A percentile compares a stretch with the other conserved stretches of the same genome.
phyloP scores from a whole-genome alignment of 2,113 vertebrate genomes.

The Podiceps cristatus region DNA sequence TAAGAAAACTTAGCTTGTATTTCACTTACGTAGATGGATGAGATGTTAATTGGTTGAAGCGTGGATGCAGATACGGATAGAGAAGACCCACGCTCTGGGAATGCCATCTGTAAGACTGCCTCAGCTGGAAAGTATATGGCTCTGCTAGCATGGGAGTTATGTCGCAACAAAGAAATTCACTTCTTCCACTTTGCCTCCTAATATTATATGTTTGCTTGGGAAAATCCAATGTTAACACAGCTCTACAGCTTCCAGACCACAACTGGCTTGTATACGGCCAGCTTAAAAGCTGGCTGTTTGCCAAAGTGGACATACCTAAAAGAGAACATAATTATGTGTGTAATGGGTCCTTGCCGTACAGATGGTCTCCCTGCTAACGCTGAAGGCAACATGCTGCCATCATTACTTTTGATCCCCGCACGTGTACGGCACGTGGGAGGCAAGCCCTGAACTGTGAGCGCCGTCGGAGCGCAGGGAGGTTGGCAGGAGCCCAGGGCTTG shows the following conservation, averaged over 20 bases:
- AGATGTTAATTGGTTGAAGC: background rate
- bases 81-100: background rate
- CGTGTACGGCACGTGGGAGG: rapidly evolving
- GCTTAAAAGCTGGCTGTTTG: background rate
- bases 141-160: background rate
- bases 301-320: background rate
- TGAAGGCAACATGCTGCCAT: background rate
- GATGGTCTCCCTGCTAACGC: background rate
- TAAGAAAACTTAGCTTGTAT: background rate
- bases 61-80: background rate
- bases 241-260: background rate
- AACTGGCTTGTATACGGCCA: background rate
- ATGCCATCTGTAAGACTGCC: background rate
- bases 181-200: background rate
- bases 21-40: background rate
- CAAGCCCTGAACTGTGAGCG: rapidly evolving
- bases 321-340: background rate
- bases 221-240: background rate
- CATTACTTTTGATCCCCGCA: background rate
- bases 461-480: rapidly evolving
- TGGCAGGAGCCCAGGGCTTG: background rate
- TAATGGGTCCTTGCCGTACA: background rate
- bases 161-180: background rate
- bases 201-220: background rate
- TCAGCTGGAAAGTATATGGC: background rate